Conservation (phyloP, 2,888 invertebrate species). For the Ophion costatus region DNA sequence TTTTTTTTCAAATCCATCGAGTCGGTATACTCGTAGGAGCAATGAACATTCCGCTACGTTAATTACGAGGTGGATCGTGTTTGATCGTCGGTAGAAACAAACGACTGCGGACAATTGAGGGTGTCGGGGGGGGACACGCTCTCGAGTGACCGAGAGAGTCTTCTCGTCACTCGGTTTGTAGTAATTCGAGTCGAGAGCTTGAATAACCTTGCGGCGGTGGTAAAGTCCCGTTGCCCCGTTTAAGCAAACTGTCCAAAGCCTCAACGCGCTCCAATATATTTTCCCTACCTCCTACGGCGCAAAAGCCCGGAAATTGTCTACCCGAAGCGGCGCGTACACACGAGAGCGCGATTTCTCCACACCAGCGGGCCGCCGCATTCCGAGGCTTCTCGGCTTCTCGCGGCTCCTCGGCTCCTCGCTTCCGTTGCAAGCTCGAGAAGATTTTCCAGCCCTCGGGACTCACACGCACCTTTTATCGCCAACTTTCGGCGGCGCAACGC, state of each 20-base stretch:
- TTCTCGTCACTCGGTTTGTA: slow-evolving; percentile 57
- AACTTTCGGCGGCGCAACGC: no score
- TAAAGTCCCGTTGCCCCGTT: slow-evolving; percentile 74
- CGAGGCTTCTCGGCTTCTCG: slow-evolving; percentile 49
- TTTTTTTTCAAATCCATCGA: no score
- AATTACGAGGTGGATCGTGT: neutral
- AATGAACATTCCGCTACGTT: neutral
- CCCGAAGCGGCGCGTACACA: no score
- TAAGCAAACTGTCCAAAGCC: slow-evolving; percentile 79
- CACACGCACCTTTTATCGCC: no score
- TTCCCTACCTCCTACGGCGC: slow-evolving; percentile 65
- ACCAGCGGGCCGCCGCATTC: no score
- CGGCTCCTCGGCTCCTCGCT: slow-evolving; percentile 66
- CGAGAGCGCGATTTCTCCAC: slow-evolving; percentile 18
- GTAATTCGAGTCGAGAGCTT: slow-evolving; percentile 57
- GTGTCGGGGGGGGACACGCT: neutral
- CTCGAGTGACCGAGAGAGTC: slow-evolving; percentile 15
- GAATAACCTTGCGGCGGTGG: slow-evolving; percentile 45
- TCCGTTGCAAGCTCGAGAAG: slow-evolving; percentile 75
- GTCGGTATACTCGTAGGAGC: no score
- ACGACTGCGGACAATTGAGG: slow-evolving; percentile 28
- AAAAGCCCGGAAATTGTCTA: no score
- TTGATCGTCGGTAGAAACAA: slow-evolving; percentile 33
- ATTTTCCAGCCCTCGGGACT: slow-evolving; percentile 71
- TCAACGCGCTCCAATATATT: slow-evolving; percentile 81